phyloP scores from a whole-genome alignment of 2,797 vertebrate genomes.

The Petrocephalus schoutedeni region DNA sequence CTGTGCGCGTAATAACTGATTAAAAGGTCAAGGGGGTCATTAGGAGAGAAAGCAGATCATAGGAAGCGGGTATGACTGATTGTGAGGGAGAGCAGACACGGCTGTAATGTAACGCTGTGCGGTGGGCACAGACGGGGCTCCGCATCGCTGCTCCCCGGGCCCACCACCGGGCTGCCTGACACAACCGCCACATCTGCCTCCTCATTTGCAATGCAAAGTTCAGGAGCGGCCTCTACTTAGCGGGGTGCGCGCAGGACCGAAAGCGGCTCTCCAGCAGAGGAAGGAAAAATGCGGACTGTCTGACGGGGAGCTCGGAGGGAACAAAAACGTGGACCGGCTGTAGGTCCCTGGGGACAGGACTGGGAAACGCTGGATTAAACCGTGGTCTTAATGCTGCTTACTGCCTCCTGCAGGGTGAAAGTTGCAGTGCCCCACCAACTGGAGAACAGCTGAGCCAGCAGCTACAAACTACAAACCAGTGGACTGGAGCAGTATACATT shows the following conservation, averaged over 20 bases:
- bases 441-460: neutral
- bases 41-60: neutral
- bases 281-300: too few relatives aligned
- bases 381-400: neutral
- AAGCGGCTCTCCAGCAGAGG: neutral
- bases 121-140: neutral
- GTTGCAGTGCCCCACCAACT: neutral
- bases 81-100: neutral
- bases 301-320: too few relatives aligned
- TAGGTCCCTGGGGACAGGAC: too few relatives aligned
- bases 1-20: neutral
- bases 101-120: neutral
- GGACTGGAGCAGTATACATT: neutral
- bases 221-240: neutral
- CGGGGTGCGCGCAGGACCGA: neutral
- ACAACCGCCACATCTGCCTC: neutral
- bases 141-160: neutral
- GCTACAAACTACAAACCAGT: neutral
- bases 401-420: neutral
- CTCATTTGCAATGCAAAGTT: constrained; percentile 14
- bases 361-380: neutral
- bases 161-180: neutral
- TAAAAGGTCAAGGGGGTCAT: neutral
- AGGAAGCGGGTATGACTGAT: neutral
- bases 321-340: too few relatives aligned